Evolutionary conservation across 1,140 invertebrate species (phyloP).

Genomic region (Brachionus rubens): DNA sequence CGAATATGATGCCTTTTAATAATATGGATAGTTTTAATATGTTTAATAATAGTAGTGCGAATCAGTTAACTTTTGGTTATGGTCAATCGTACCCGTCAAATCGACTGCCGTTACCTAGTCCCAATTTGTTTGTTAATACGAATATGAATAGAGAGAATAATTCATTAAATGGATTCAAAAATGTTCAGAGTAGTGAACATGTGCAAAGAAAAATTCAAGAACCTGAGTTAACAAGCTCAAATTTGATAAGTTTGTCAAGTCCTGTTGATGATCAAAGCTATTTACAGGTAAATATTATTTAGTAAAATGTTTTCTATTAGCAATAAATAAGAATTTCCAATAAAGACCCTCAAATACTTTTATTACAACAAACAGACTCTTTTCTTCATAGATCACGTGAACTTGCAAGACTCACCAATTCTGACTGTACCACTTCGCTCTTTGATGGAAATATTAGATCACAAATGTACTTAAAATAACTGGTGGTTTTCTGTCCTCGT

Average conservation of each 20-base stretch:
- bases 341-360: too few species aligned
- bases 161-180: conserved; percentile 66
- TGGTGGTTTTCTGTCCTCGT: too few species aligned
- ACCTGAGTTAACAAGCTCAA: too few species aligned
- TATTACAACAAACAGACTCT: too few species aligned
- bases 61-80: not conserved
- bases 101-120: conserved; percentile 9
- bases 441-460: too few species aligned
- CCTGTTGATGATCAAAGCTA: not conserved
- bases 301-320: too few species aligned
- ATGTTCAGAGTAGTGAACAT: not conserved
- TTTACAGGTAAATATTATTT: too few species aligned
- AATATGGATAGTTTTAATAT: conserved; percentile 19
- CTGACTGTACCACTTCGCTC: too few species aligned
- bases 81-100: conserved; percentile 1
- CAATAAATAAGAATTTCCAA: too few species aligned
- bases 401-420: too few species aligned
- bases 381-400: too few species aligned
- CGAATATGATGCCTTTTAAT: not conserved
- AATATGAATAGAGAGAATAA: not conserved
- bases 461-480: too few species aligned
- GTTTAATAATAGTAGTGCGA: not conserved
- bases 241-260: not conserved
- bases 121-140: not conserved
- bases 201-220: conserved; percentile 60